Evolutionary conservation across 2,113 vertebrate species (phyloP).

Genomic region (Anolis carolinensis): DNA sequence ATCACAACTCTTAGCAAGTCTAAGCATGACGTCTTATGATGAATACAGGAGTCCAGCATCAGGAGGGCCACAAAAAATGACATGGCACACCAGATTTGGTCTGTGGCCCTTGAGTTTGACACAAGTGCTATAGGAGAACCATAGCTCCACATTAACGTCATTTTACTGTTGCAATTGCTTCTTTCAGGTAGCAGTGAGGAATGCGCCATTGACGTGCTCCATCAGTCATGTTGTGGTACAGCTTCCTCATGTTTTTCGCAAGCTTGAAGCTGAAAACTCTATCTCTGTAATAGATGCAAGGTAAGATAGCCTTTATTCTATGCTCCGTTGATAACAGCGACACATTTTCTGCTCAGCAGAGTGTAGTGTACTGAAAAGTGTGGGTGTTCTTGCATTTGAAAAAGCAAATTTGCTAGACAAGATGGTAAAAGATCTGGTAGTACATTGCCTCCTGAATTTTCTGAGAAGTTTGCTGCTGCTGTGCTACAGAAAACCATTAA

Average conservation of each 20-base stretch:
- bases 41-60: no score
- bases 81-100: no score
- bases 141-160: not conserved
- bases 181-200: slow-evolving; percentile 83
- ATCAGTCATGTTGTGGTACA: slow-evolving; percentile 92
- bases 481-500: not conserved
- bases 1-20: no score
- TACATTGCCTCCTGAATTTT: not conserved
- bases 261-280: slow-evolving; percentile 80
- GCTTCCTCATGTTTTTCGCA: slow-evolving; percentile 94
- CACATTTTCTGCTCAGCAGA: not conserved
- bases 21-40: no score
- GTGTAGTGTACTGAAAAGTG: not conserved
- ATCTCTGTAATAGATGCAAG: slow-evolving; percentile 78
- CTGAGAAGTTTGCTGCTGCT: not conserved
- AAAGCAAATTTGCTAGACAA: not conserved
- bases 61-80: no score
- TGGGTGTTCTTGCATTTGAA: not conserved
- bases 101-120: no score
- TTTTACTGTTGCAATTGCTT: not conserved
- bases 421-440: not conserved
- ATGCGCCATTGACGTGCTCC: slow-evolving; percentile 81
- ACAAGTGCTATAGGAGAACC: not conserved
- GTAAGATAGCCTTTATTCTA: slow-evolving; percentile 64
- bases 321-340: not conserved